These are phyloP conservation scores for Drosophila quasianomalipes DNA, from an alignment of 2,888 invertebrate species.

Conservation along the genomic window DNA sequence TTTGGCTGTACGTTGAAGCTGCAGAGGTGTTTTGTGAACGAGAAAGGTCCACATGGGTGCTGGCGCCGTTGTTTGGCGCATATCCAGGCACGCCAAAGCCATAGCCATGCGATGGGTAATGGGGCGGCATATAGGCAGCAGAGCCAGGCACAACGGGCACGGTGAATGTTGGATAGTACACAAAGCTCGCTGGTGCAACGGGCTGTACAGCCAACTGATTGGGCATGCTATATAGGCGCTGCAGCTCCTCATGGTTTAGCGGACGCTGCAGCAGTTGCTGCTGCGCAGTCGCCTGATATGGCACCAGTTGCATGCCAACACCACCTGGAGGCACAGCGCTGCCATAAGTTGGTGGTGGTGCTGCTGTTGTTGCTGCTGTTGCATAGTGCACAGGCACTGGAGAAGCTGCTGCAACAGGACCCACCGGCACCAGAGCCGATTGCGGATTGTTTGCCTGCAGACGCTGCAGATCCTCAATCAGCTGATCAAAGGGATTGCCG, in stretches of 20 bases:
- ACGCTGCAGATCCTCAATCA: constrained; percentile 87
- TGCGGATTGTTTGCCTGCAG: constrained; percentile 71
- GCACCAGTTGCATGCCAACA: constrained; percentile 81
- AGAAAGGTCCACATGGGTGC: constrained; percentile 60
- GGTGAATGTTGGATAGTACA: constrained; percentile 66
- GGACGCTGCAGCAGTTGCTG: constrained; percentile 82
- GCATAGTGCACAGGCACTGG: constrained; percentile 37
- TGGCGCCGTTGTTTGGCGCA: constrained; percentile 22
- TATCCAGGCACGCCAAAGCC: constrained; percentile 56
- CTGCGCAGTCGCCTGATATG: constrained; percentile 67
- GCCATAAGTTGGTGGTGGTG: constrained; percentile 43
- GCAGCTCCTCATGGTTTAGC: constrained; percentile 83
- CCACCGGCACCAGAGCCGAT: constrained; percentile 75
- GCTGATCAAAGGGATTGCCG: constrained; percentile 86
- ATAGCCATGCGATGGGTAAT: constrained; percentile 71
- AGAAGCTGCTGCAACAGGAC: constrained; percentile 71
- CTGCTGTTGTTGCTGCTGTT: constrained; percentile 4
- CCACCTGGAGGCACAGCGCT: constrained; percentile 36
- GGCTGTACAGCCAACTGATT: constrained; percentile 67
- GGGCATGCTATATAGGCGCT: constrained; percentile 84
- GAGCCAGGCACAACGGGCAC: constrained; percentile 71
- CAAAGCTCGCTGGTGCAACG: constrained; percentile 47
- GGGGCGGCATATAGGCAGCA: constrained; percentile 73
- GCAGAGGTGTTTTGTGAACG: constrained; percentile 45
- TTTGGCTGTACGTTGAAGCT: constrained; percentile 7